Percentiles rank a stretch among this genome's conserved stretches.
Conservation (phyloP, 2,888 invertebrate genomes). For the Ferrisia virgata region DNA sequence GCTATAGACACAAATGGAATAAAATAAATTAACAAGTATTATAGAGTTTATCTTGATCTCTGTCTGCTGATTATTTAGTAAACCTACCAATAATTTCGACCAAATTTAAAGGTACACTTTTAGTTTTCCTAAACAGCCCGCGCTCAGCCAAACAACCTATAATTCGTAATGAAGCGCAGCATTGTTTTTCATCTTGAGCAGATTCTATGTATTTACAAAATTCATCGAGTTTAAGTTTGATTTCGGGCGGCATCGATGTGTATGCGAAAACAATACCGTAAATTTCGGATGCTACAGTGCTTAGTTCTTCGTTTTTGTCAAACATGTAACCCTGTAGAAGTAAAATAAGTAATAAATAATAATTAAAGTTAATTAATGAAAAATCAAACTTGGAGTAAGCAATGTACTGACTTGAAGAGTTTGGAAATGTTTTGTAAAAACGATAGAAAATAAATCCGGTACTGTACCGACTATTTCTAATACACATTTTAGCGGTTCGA, state of each 20-base stretch:
- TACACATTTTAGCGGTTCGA: slow-evolving; percentile 22
- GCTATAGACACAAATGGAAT: no score
- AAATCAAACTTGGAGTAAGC: not conserved
- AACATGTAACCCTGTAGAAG: not conserved
- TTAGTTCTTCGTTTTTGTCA: not conserved
- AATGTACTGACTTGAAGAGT: not conserved
- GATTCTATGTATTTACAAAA: not conserved
- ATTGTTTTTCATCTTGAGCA: not conserved
- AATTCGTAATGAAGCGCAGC: not conserved
- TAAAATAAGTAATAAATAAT: no score
- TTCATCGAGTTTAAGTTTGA: not conserved
- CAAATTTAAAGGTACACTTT: not conserved
- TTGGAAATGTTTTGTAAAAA: not conserved
- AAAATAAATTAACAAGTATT: not conserved
- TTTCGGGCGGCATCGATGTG: not conserved
- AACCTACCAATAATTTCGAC: not conserved
- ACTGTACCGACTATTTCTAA: slow-evolving; percentile 3
- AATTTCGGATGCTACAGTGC: not conserved
- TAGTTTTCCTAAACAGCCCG: not conserved
- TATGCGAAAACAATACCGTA: slow-evolving; percentile 8
- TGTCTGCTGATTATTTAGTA: not conserved
- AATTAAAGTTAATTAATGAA: not conserved
- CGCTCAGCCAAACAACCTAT: slow-evolving; percentile 31
- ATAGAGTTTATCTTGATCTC: not conserved
- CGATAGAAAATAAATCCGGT: not conserved